Evolutionary conservation across 2,113 vertebrate species (phyloP), one percentile per base, ranked within the genome.

Genomic region (Podarcis cretensis): DNA sequence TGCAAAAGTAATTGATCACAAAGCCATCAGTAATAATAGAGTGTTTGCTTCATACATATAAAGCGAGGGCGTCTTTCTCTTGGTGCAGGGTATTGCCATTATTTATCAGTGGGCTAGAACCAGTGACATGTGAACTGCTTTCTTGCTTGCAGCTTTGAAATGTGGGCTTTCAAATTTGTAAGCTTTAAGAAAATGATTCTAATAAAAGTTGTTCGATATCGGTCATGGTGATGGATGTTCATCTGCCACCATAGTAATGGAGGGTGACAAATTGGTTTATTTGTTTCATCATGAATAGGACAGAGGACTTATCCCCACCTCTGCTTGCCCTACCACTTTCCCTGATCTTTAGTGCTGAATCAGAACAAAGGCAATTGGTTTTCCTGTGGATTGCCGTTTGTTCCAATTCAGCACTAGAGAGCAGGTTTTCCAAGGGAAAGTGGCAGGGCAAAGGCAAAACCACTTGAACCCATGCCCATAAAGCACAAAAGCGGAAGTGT

Each of bases 81-180:
- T 80, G 16, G 5, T 27, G 3, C 1, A 27, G 68, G 18, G 35
- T 37, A 14, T 3, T 74, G 89, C 79, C 82, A 75, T 73, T 82
- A n/a, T 81, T 83, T 92, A 83, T 23, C 80, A 93, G 84, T 89
- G 65, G 85, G 25, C 91, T 92, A 40, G 57, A 81, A 84, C 69
- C 78, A 76, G 21, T 87, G 88, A 77, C 2, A 0, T 90, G 81
- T 66, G n/a, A 92, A 54, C 92, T 75, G 68, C 65, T 80, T 68
- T 23, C 83, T 95, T 90, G 81, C 87, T 93, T 71, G 79, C 94
- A 93, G 84, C 37, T 65, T 94, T 89, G 27, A 71, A 48, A 48
- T 90, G 59, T 63, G 18, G 20, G 59, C 59, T 63, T 63, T 63
- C 59, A 63, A 20, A 63, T 63, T 63, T 18, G 90, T 94, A 90